Percentiles rank a stretch among this genome's conserved stretches.
Evolutionary conservation across 2,888 invertebrate species (phyloP).

Genomic region (Troides oblongomaculatus): DNA sequence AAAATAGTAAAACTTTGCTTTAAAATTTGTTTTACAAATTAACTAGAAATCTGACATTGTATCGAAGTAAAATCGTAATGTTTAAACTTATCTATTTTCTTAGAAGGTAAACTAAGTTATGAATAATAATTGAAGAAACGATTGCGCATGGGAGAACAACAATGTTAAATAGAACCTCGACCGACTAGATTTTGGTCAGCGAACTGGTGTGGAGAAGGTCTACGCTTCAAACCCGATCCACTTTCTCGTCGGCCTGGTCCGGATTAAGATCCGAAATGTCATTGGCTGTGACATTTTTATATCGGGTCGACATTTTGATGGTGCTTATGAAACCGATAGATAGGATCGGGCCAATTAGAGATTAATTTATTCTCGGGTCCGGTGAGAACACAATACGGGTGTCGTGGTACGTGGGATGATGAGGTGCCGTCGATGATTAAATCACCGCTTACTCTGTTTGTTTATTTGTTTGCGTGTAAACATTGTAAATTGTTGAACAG

Average conservation of each 20-base stretch:
- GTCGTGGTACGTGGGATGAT: slow-evolving; percentile 10
- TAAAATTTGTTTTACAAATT: too few relatives aligned
- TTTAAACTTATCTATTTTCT: too few relatives aligned
- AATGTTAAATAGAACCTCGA: not conserved
- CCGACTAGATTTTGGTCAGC: slow-evolving; percentile 16
- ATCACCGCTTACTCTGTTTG: slow-evolving; percentile 19
- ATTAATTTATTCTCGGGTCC: slow-evolving; percentile 60
- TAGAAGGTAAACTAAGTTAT: too few relatives aligned
- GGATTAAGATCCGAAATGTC: slow-evolving; percentile 77
- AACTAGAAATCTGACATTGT: too few relatives aligned
- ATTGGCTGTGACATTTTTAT: slow-evolving; percentile 77
- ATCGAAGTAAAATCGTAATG: too few relatives aligned
- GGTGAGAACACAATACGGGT: slow-evolving; percentile 31
- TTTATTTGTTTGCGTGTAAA: slow-evolving; percentile 13
- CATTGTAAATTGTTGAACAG: slow-evolving; percentile 6
- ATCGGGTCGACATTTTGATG: slow-evolving; percentile 69
- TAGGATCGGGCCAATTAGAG: slow-evolving; percentile 74
- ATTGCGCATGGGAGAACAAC: too few relatives aligned
- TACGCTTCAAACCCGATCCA: slow-evolving; percentile 57
- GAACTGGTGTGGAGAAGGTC: slow-evolving; percentile 25
- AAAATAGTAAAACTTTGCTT: too few relatives aligned
- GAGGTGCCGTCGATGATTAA: slow-evolving; percentile 20
- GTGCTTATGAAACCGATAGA: slow-evolving; percentile 58
- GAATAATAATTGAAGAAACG: too few relatives aligned
- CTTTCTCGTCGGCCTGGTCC: slow-evolving; percentile 56